Conservation (phyloP, 2,888 invertebrate genomes). For the Monochamus alternatus region DNA sequence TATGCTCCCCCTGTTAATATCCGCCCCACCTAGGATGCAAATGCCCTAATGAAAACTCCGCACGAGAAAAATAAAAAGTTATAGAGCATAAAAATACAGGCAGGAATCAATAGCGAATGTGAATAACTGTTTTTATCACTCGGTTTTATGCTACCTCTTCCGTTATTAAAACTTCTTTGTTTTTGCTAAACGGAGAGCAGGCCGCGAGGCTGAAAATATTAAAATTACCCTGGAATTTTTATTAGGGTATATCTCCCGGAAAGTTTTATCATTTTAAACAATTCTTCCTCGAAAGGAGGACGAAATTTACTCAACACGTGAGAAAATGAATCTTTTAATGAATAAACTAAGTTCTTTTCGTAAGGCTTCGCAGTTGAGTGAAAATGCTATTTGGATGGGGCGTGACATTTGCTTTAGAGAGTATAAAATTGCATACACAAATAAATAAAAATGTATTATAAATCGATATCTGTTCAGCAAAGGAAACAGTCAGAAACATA, state of each 20-base stretch:
- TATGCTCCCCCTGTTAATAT: constrained; percentile 6
- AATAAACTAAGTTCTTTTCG: neutral
- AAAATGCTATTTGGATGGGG: too few relatives aligned
- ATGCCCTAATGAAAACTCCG: constrained; percentile 22
- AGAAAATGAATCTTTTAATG: neutral
- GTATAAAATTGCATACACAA: too few relatives aligned
- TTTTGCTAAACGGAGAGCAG: neutral
- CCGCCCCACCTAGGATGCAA: constrained; percentile 14
- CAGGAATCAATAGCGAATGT: constrained; percentile 26
- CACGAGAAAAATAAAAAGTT: constrained; percentile 30
- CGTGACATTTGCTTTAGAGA: too few relatives aligned
- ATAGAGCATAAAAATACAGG: constrained; percentile 28
- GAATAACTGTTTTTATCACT: constrained; percentile 22
- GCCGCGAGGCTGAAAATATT: neutral
- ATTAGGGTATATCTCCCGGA: neutral
- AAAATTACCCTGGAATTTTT: constrained; percentile 11
- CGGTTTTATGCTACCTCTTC: constrained; percentile 25
- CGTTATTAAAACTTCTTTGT: constrained; percentile 27
- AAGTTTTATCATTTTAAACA: neutral
- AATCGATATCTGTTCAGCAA: too few relatives aligned
- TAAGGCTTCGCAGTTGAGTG: too few relatives aligned
- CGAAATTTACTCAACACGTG: neutral
- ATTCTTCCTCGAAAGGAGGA: neutral
- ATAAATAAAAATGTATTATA: too few relatives aligned
- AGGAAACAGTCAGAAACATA: too few relatives aligned